These are phyloP conservation scores for Merops nubicus DNA, from an alignment of 2,113 vertebrate genomes.

Conservation along the genomic window DNA sequence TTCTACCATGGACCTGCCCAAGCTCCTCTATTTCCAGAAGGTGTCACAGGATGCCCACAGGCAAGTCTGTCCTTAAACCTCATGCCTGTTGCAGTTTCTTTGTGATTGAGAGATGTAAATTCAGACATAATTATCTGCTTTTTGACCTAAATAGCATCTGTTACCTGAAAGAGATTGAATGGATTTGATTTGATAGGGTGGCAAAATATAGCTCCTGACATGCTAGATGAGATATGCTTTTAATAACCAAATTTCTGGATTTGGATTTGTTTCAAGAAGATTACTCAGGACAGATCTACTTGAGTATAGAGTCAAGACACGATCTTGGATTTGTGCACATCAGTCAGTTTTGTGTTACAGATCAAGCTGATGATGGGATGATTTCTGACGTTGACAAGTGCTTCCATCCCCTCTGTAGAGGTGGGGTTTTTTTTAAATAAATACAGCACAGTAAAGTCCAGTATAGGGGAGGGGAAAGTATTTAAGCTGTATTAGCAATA, in stretches of 20 bases:
- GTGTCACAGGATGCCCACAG: not conserved
- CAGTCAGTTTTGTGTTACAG: not conserved
- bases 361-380: not conserved
- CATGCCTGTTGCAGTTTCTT: not conserved
- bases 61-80: not conserved
- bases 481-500: conserved; percentile 12
- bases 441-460: not conserved
- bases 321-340: not conserved
- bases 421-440: too few species aligned
- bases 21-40: not conserved
- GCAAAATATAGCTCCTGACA: not conserved
- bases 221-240: not conserved
- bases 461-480: not conserved
- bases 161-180: not conserved
- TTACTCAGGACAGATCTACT: not conserved
- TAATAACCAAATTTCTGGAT: not conserved
- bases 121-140: not conserved
- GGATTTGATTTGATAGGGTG: not conserved
- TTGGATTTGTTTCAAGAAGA: not conserved
- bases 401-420: not conserved
- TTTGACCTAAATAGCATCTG: not conserved
- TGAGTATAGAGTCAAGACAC: not conserved
- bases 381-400: conserved; percentile 17
- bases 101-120: not conserved
- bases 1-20: not conserved